Conservation (phyloP, 2,113 vertebrate species). For the Eubucco bourcierii region DNA sequence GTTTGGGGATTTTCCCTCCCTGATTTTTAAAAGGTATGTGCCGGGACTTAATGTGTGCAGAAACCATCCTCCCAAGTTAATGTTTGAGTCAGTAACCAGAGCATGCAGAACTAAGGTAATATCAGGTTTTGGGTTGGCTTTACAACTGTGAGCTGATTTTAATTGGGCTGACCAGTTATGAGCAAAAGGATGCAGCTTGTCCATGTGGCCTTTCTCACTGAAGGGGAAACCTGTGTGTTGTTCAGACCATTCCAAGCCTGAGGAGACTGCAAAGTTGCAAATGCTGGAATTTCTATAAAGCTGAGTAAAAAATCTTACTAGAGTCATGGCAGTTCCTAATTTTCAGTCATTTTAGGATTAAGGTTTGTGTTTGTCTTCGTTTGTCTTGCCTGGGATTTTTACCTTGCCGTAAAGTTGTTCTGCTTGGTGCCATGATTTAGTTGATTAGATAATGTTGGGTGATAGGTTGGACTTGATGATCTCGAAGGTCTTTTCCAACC, state of each 20-base stretch:
- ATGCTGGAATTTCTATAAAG: not conserved
- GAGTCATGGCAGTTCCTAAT: not conserved
- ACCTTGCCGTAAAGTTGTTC: not conserved
- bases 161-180: not conserved
- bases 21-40: not conserved
- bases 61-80: not conserved
- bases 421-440: too few species aligned
- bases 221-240: rapidly evolving
- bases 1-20: not conserved
- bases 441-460: too few species aligned
- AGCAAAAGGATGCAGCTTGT: rapidly evolving
- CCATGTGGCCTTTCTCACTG: not conserved
- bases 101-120: not conserved
- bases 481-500: too few species aligned
- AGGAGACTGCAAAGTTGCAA: not conserved
- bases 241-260: not conserved
- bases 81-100: not conserved
- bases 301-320: not conserved
- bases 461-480: too few species aligned
- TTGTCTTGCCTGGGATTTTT: not conserved
- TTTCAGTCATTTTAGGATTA: not conserved
- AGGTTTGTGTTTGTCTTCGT: not conserved
- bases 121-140: not conserved
- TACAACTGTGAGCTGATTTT: not conserved
- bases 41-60: not conserved